Evolutionary conservation across 1,140 invertebrate species (phyloP).

Genomic region (Rhizoglyphus robini): DNA sequence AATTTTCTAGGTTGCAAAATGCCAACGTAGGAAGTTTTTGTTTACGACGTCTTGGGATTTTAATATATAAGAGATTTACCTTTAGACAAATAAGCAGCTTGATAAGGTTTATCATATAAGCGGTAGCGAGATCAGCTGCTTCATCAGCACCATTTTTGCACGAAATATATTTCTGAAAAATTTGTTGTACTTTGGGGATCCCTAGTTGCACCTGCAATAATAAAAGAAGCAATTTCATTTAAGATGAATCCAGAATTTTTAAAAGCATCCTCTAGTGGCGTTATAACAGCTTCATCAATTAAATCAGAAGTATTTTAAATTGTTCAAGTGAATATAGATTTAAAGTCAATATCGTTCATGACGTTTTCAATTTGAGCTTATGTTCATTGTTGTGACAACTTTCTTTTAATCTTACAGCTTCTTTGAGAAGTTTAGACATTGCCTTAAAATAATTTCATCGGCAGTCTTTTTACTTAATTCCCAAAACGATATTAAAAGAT

Average conservation of each 20-base stretch:
- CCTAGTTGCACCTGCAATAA: constrained; percentile 88
- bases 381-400: constrained; percentile 83
- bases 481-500: constrained; percentile 75
- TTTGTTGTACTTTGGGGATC: constrained; percentile 78
- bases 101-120: no score
- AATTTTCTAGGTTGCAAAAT: no score
- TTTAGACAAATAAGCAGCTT: constrained; percentile 84
- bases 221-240: constrained; percentile 49
- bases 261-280: constrained; percentile 69
- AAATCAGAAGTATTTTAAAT: constrained; percentile 63
- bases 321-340: constrained; percentile 61
- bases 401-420: constrained; percentile 88
- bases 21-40: no score
- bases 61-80: no score
- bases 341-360: constrained; percentile 88
- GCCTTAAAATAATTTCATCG: constrained; percentile 58
- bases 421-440: constrained; percentile 90
- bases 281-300: constrained; percentile 60
- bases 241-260: constrained; percentile 57
- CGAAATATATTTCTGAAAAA: constrained; percentile 52
- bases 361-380: constrained; percentile 89
- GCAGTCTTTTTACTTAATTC: constrained; percentile 59
- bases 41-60: no score
- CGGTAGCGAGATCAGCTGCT: constrained; percentile 86
- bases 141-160: constrained; percentile 85